Conservation (phyloP, 2,113 vertebrate genomes). For the Drymodes brunneopygia region DNA sequence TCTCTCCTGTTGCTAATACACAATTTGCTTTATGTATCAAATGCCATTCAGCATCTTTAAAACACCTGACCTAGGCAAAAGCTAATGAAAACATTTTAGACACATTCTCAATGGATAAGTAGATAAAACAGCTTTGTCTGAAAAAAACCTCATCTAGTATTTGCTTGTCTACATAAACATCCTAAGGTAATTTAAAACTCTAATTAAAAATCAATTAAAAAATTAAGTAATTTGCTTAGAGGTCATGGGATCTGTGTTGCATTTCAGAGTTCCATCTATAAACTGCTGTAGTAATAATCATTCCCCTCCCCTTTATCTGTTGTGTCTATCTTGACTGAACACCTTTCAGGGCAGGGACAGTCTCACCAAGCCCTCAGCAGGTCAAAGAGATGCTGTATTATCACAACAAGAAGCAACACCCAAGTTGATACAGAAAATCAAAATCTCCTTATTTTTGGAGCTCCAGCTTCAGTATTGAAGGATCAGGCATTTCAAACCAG, state of each 20-base stretch:
- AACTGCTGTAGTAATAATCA: background rate
- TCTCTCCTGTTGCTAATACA: background rate
- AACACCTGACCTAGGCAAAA: background rate
- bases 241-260: background rate
- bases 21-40: background rate
- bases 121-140: background rate
- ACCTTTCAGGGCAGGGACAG: background rate
- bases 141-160: background rate
- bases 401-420: background rate
- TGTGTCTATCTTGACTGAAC: background rate
- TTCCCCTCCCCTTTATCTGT: background rate
- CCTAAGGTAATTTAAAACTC: background rate
- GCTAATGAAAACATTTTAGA: background rate
- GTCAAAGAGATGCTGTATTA: background rate
- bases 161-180: background rate
- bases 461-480: background rate
- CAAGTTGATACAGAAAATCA: background rate
- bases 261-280: background rate
- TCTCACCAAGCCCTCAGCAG: background rate
- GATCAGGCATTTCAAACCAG: background rate
- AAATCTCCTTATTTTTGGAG: background rate
- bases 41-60: background rate
- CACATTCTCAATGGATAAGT: background rate
- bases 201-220: background rate
- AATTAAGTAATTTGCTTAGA: background rate